Evolutionary conservation across 2,888 invertebrate genomes (phyloP), one percentile per base, ranked within the genome.

Genomic region (Xylocampa areola): DNA sequence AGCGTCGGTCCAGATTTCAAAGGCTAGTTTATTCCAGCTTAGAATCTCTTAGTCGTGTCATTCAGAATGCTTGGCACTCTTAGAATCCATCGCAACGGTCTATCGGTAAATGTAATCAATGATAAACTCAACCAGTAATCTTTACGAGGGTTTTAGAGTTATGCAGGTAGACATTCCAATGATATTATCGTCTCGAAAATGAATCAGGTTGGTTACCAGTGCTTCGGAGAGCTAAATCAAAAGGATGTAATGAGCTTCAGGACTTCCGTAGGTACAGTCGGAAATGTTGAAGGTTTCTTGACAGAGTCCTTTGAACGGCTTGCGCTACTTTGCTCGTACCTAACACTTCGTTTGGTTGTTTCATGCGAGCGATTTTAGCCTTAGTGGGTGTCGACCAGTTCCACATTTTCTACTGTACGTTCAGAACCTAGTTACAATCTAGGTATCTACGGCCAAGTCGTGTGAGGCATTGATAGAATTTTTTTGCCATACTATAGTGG

Each of bases 51-150:
- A 39, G 25, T 17, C 21, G 14, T 49, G 30, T 65, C 44, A 32
- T 43, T 57, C 49, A 49, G 33, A 66, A 59, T 66, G 66, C 33
- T 37, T 52, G 45, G 41, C 33, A 67, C 29, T 64, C 37, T n/a
- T n/a, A 17, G 51, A 58, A 50, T 48, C 21, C 13, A 11, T n/a
- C 13, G 16, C 32, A 66, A 47, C 63, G 67, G 63, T 64, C 43
- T 66, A 64, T 47, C 13, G 33, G 40, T 66, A 45, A 63, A 63
- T 58, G 59, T 50, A 61, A 30, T 52, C 48, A 48, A 35, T 57
- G 59, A 60, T 61, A 44, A 43, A 44, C 35, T 44, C 16, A 32
- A 35, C 29, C 8, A 43, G 32, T 33, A 36, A 58, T 59, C 44
- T 44, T 47, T 33, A 48, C 36, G 6, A 30, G 13, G 17, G 14